Percentiles rank a stretch among this genome's conserved stretches.
phyloP scores from a whole-genome alignment of 2,888 invertebrate genomes.

The Drosophila merina region DNA sequence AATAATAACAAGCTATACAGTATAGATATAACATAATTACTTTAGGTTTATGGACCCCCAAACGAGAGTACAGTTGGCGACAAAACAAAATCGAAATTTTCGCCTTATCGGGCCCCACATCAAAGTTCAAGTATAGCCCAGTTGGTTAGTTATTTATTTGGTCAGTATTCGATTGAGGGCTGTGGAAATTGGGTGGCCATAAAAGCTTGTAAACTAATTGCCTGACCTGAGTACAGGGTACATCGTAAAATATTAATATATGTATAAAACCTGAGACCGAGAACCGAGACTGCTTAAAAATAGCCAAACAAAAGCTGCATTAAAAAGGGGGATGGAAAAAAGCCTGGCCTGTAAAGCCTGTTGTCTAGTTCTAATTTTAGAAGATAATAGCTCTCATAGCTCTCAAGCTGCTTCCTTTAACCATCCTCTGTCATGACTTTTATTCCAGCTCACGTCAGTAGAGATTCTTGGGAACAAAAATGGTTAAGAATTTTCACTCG shows the following conservation, averaged over 20 bases:
- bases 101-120: conserved; percentile 34
- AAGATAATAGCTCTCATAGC: conserved; percentile 32
- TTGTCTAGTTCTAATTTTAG: conserved; percentile 35
- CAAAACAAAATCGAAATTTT: conserved; percentile 33
- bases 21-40: conserved; percentile 44
- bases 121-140: conserved; percentile 45
- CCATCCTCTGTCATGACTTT: conserved; percentile 21
- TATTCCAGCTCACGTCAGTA: conserved; percentile 53
- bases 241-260: conserved; percentile 4
- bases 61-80: conserved; percentile 37
- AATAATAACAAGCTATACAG: conserved; percentile 24
- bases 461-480: conserved; percentile 42
- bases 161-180: conserved; percentile 12
- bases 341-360: conserved; percentile 6
- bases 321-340: conserved; percentile 13
- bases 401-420: neutral
- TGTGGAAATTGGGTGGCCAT: conserved; percentile 3
- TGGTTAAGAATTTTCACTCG: conserved; percentile 25
- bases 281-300: conserved; percentile 12
- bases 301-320: neutral
- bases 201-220: conserved; percentile 30
- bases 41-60: conserved; percentile 29
- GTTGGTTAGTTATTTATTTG: conserved; percentile 34
- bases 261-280: neutral
- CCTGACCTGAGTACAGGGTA: neutral